Base-by-base conservation (phyloP, 2,113 vertebrate genomes). In the Aptenodytes patagonicus region DNA sequence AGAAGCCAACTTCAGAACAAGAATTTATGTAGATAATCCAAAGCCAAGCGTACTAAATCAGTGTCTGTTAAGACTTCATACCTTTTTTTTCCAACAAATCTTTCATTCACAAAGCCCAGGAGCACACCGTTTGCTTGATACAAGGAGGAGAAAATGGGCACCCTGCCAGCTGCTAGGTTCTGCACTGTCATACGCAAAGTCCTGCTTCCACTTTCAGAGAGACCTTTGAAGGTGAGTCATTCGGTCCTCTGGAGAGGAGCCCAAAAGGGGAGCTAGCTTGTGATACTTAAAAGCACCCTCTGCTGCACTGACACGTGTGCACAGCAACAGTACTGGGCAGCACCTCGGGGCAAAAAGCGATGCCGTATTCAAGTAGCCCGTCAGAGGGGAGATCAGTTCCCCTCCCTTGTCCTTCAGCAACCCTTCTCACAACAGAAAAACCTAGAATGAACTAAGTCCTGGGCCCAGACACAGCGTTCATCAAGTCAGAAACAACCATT, bases 211-310 rank as follows among this genome's bases (percentile, higher is more conserved):
- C 82, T 91, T 90, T 87, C 66, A 80, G 83, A 87, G 76, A 79
- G 77, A 82, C 70, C 47, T 87, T 36, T 87, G 84, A 83, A 96
- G 93, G 89, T 91, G 93, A 96, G 58, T 97, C 87, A 87, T 83
- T 92, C 13, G 7, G 65, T 76, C 34, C 89, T 89, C 89, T 94
- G 94, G 93, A 95, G 81, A 76, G 81, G 5, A 94, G 93, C 87
- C 93, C 51, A n/a, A 89, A 87, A 72, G 1, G 0, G 32, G 61
- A 91, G 82, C 47, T 73, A 77, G 58, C 42, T 58, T 29, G 60
- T 70, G 69, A 46, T 49, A 19, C 87, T 89, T 24, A 1, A 5
- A 69, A 72, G 34, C 18, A 22, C 44, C n/a, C 51, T 77, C n/a
- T 72, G 84, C 78, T 87, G 86, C 95, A 60, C 69, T 60, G 83